phyloP scores from a whole-genome alignment of 2,797 vertebrate species.

The Natrix natrix region DNA sequence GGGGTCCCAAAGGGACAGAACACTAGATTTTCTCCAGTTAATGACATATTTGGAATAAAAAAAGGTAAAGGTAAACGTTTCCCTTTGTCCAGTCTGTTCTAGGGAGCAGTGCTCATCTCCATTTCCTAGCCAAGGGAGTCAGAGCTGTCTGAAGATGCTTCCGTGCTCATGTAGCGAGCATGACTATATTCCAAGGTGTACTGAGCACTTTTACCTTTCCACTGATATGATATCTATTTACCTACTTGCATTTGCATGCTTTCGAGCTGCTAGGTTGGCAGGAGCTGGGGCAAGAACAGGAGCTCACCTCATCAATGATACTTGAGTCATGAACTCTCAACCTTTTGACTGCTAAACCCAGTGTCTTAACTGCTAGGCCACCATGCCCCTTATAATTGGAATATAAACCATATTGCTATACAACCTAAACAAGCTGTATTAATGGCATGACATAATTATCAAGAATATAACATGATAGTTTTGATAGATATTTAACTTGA shows the following conservation, averaged over 20 bases:
- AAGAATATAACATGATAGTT: neutral
- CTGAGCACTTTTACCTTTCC: neutral
- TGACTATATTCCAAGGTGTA: neutral
- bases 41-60: neutral
- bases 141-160: neutral
- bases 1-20: neutral
- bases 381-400: neutral
- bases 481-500: neutral
- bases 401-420: neutral
- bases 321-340: neutral
- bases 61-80: neutral
- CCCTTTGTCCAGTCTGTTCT: neutral
- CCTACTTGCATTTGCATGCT: neutral
- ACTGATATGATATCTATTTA: neutral
- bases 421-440: neutral
- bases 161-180: neutral
- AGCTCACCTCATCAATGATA: neutral
- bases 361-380: neutral
- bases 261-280: neutral
- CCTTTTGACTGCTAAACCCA: neutral
- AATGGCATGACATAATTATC: neutral
- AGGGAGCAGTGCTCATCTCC: neutral
- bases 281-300: neutral
- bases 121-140: neutral
- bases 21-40: neutral